These are phyloP conservation scores for Eubucco bourcierii DNA, from an alignment of 2,113 vertebrate species.

Conservation along the genomic window DNA sequence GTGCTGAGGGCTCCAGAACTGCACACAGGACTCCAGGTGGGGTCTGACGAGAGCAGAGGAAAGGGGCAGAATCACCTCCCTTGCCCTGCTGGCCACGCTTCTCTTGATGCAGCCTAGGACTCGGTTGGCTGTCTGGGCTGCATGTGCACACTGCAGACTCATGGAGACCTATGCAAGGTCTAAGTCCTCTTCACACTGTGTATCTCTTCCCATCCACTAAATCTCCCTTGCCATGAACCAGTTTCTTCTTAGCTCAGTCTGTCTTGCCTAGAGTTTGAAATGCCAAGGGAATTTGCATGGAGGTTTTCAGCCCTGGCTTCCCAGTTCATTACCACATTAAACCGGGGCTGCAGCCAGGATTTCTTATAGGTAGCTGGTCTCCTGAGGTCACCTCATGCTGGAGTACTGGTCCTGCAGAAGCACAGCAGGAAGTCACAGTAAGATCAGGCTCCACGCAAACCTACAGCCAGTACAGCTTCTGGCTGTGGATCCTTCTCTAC, in stretches of 20 bases:
- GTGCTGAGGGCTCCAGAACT: no score
- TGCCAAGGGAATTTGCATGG: background rate
- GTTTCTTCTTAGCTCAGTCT: background rate
- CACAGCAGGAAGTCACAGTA: background rate
- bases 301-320: background rate
- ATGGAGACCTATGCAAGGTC: background rate
- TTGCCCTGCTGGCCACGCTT: no score
- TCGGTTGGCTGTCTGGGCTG: no score
- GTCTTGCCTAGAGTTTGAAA: background rate
- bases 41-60: no score
- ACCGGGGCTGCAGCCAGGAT: background rate
- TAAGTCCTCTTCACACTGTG: background rate
- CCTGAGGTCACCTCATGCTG: fast-evolving
- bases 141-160: no score
- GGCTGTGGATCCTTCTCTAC: background rate
- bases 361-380: background rate
- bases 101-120: no score
- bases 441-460: fast-evolving
- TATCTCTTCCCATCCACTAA: background rate
- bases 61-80: no score
- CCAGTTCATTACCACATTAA: background rate
- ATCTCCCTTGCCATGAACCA: background rate
- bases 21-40: no score
- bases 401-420: background rate
- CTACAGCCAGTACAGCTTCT: background rate